Evolutionary conservation across 2,888 invertebrate genomes (phyloP).

Genomic region (Agrotis segetum): DNA sequence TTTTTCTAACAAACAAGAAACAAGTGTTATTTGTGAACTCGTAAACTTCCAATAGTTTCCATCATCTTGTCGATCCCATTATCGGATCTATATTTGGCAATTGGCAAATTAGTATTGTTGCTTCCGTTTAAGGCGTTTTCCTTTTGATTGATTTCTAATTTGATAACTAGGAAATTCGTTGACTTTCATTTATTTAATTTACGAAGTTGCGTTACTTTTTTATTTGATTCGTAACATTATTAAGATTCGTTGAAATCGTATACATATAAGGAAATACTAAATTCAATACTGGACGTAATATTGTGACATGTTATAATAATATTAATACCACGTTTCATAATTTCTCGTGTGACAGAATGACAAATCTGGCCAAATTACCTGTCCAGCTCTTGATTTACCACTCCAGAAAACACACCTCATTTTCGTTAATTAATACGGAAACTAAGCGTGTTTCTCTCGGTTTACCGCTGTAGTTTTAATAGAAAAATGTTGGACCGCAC

Average conservation of each 20-base stretch:
- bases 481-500: slow-evolving; percentile 27
- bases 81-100: slow-evolving; percentile 12
- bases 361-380: slow-evolving; percentile 36
- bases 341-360: slow-evolving; percentile 11
- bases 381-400: slow-evolving; percentile 28
- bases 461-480: slow-evolving; percentile 38
- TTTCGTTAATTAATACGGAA: slow-evolving; percentile 49
- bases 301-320: neutral
- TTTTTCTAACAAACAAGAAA: neutral
- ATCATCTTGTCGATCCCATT: slow-evolving; percentile 27
- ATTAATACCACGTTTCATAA: slow-evolving; percentile 3
- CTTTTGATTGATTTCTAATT: neutral
- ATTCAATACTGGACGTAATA: slow-evolving; percentile 27
- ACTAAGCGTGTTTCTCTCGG: slow-evolving; percentile 28
- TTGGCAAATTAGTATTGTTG: slow-evolving; percentile 1
- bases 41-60: slow-evolving; percentile 1
- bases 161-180: neutral
- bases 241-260: slow-evolving; percentile 19
- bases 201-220: neutral
- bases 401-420: slow-evolving; percentile 33
- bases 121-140: neutral
- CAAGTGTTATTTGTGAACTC: slow-evolving; percentile 11
- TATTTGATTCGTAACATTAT: neutral
- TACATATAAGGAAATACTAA: slow-evolving; percentile 15
- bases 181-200: neutral